Percentiles rank a stretch among this genome's conserved stretches.
Evolutionary conservation across 2,888 invertebrate genomes (phyloP).

Genomic region (Choreutis nemorana): DNA sequence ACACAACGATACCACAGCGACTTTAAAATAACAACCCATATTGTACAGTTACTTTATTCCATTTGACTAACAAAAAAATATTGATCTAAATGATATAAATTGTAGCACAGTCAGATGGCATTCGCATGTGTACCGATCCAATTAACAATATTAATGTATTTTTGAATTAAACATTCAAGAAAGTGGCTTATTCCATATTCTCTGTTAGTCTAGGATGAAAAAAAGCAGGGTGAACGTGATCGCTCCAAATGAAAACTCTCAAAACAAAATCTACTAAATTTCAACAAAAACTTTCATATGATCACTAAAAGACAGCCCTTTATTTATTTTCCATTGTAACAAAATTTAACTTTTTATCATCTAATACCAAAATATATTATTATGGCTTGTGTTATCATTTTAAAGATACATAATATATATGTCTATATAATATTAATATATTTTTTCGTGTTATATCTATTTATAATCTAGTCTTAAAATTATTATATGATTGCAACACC

Average conservation of each 20-base stretch:
- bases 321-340: too few species aligned
- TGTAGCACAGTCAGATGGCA: too few species aligned
- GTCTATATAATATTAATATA: slow-evolving; percentile 35
- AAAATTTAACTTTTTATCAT: slow-evolving; percentile 37
- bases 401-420: slow-evolving; percentile 47
- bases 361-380: slow-evolving; percentile 67
- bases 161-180: too few species aligned
- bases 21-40: slow-evolving; percentile 17
- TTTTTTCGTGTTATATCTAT: slow-evolving; percentile 49
- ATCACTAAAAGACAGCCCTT: slow-evolving; percentile 18
- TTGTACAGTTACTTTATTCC: too few species aligned
- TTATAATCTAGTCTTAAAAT: slow-evolving; percentile 48
- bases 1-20: slow-evolving; percentile 28
- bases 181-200: too few species aligned
- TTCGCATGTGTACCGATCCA: too few species aligned
- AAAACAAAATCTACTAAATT: slow-evolving; percentile 15
- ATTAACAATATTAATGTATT: too few species aligned
- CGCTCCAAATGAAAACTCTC: slow-evolving; percentile 15
- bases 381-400: slow-evolving; percentile 61
- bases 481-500: slow-evolving; percentile 48
- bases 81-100: too few species aligned
- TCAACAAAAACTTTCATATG: slow-evolving; percentile 9
- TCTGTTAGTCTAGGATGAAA: too few species aligned
- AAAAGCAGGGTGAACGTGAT: slow-evolving; percentile 28
- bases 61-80: too few species aligned